Percentiles rank a stretch among this genome's conserved stretches.
These are phyloP conservation scores for Malacoctenus gilli DNA, from an alignment of 2,797 vertebrate genomes.

Conservation along the genomic window DNA sequence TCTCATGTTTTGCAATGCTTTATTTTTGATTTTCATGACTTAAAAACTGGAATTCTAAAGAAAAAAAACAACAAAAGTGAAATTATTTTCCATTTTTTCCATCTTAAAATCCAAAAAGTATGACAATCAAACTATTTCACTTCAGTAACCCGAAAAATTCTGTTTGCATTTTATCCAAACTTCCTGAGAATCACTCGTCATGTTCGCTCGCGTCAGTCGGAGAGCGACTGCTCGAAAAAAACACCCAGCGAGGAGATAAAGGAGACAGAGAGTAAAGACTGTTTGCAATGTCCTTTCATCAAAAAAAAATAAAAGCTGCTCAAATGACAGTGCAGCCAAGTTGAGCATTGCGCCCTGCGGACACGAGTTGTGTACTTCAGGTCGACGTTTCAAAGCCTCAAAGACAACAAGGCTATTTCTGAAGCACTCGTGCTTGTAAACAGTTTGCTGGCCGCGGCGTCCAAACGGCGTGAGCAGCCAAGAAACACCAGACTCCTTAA, in stretches of 20 bases:
- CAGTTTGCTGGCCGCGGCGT: conserved; percentile 57
- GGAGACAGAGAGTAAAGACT: neutral
- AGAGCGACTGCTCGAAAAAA: conserved; percentile 5
- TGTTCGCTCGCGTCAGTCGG: neutral
- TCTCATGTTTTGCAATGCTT: too few species aligned
- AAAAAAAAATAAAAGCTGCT: too few species aligned
- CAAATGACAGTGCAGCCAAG: conserved; percentile 50
- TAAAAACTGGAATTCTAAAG: too few species aligned
- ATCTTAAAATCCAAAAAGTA: too few species aligned
- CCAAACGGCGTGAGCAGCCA: conserved; percentile 51
- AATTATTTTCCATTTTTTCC: too few species aligned
- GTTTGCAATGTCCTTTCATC: conserved; percentile 45
- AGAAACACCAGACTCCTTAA: conserved; percentile 67
- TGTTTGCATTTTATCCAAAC: too few species aligned
- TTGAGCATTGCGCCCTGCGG: conserved; percentile 37
- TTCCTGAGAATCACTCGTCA: too few species aligned
- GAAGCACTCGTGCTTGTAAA: conserved; percentile 63
- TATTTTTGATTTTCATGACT: conserved; percentile 4
- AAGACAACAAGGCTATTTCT: conserved; percentile 70
- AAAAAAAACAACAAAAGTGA: too few species aligned
- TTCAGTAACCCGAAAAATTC: too few species aligned
- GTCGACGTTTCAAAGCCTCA: conserved; percentile 48
- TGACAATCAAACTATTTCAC: too few species aligned
- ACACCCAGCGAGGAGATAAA: neutral
- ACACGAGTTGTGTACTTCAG: conserved; percentile 44